Base-by-base conservation (phyloP, 2,888 invertebrate species). In the Ichneumoninae sp. region DNA sequence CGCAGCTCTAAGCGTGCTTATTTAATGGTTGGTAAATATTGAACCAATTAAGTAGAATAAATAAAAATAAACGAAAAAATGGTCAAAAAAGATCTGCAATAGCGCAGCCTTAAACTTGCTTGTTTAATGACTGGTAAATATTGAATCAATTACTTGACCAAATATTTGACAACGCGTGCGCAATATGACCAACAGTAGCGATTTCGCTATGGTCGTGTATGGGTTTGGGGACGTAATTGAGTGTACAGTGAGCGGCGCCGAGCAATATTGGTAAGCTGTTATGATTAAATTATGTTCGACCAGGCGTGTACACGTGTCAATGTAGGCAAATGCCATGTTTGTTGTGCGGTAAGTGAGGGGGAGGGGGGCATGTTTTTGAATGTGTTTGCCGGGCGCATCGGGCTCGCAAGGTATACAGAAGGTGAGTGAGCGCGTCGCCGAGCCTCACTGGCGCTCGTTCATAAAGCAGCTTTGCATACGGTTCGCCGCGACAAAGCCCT, bases 391-490 rank as follows among this genome's bases (percentile, higher is more conserved):
- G 30, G 30, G 60, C 26, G 19, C 74, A 10, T 63, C 26, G 19
- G 19, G 60, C 40, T 13, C 33, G 63, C 47, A 33, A 75, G 65
- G 50, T 22, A n/a, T 13, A 36, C 74, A 19, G 30, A 30, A 33
- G 13, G 33, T 19, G 65, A 44, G 16, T 3, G 44, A 44, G 44
- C 44, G 44, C 44, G 16, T 16, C 4, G 44, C 13, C 26, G 33
- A n/a, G 30, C 33, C 60, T 5, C 26, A 33, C 30, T 22, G 16
- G 10, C 16, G 30, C 63, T 26, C 26, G 44, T 40, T 40, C 33
- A n/a, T 63, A 74, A 50, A 50, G 74, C 74, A 10, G 65, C 65
- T 63, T 75, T 75, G 74, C 74, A 75, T 65, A 65, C 65, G 50
- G 65, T 63, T 63, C 16, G 65, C 63, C 36, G 16, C 50, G 65